These are phyloP conservation scores for Drosophila auraria DNA, from an alignment of 1,140 invertebrate genomes.

Conservation along the genomic window DNA sequence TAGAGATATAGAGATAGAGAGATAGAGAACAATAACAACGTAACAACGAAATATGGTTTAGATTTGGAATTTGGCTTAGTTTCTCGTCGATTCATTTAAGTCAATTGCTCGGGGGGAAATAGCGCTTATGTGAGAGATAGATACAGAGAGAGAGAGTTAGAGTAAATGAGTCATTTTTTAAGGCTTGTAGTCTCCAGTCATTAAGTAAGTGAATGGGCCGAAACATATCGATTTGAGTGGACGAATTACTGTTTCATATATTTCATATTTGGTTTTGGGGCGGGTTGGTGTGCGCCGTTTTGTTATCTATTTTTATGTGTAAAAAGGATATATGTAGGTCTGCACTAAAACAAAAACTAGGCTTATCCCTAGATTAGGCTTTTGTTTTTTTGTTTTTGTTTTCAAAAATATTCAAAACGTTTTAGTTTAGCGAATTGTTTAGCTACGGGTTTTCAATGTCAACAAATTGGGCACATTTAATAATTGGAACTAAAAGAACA, in stretches of 20 bases:
- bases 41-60: slow-evolving; percentile 48
- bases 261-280: slow-evolving; percentile 22
- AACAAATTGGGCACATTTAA: slow-evolving; percentile 77
- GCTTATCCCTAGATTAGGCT: slow-evolving; percentile 18
- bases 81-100: slow-evolving; percentile 47
- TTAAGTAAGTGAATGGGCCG: slow-evolving; percentile 74
- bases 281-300: slow-evolving; percentile 54
- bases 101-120: slow-evolving; percentile 52
- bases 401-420: slow-evolving; percentile 81
- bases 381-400: slow-evolving; percentile 9
- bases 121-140: slow-evolving; percentile 57
- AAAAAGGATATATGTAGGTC: slow-evolving; percentile 19
- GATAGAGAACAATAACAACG: slow-evolving; percentile 32
- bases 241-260: slow-evolving; percentile 53
- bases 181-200: slow-evolving; percentile 80
- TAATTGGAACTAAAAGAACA: slow-evolving; percentile 56
- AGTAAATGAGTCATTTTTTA: slow-evolving; percentile 54
- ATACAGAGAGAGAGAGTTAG: slow-evolving; percentile 51
- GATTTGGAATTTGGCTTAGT: slow-evolving; percentile 57
- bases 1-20: slow-evolving; percentile 17
- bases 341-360: slow-evolving; percentile 68
- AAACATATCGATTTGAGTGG: slow-evolving; percentile 63
- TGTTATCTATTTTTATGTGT: slow-evolving; percentile 39
- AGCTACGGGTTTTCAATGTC: slow-evolving; percentile 79
- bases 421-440: slow-evolving; percentile 68